A percentile compares a stretch with the other conserved stretches of the same genome.
These are phyloP conservation scores for Scaptomyza montana DNA, from an alignment of 1,140 invertebrate species.

Conservation along the genomic window DNA sequence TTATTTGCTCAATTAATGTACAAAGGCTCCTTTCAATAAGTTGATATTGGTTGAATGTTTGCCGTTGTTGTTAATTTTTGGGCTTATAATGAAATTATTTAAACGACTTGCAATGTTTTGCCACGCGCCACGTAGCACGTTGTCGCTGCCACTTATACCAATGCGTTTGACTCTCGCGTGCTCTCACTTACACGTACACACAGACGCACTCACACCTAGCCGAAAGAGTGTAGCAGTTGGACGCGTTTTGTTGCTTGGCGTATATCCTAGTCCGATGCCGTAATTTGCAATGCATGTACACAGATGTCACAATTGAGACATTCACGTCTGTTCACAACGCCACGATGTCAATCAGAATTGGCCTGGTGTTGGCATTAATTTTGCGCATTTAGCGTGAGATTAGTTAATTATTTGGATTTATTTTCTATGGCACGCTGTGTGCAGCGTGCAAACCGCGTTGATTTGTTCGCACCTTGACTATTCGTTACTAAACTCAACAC, in stretches of 20 bases:
- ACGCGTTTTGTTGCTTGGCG: constrained; percentile 65
- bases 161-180: constrained; percentile 54
- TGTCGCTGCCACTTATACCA: constrained; percentile 62
- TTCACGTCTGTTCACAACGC: constrained; percentile 4
- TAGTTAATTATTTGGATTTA: constrained; percentile 69
- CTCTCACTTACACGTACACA: constrained; percentile 50
- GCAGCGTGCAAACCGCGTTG: constrained; percentile 78
- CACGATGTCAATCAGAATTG: constrained; percentile 1
- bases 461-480: constrained; percentile 79
- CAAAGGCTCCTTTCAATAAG: constrained; percentile 6
- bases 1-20: constrained; percentile 20
- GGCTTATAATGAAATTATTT: constrained; percentile 65
- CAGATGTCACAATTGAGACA: constrained; percentile 5
- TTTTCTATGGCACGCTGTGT: constrained; percentile 71
- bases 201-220: constrained; percentile 49
- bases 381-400: constrained; percentile 36
- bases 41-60: constrained; percentile 16
- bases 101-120: constrained; percentile 48
- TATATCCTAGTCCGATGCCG: constrained; percentile 72
- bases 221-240: constrained; percentile 62
- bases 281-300: constrained; percentile 64
- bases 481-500: constrained; percentile 74
- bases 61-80: constrained; percentile 33
- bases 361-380: constrained; percentile 16
- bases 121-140: constrained; percentile 56